These are phyloP conservation scores for Ceratoteleas bidentatus DNA, from an alignment of 1,140 invertebrate genomes.

Conservation along the genomic window DNA sequence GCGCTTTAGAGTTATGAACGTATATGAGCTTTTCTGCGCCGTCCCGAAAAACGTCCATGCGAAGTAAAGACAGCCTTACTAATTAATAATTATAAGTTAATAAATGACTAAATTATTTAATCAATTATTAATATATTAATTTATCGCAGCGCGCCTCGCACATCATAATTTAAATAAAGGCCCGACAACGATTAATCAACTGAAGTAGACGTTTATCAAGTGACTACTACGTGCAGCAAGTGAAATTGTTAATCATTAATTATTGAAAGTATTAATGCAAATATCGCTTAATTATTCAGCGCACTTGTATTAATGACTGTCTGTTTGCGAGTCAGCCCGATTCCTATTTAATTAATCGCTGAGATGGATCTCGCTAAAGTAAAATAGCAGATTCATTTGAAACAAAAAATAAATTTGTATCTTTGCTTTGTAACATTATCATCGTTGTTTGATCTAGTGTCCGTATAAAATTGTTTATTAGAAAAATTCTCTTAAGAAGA, in stretches of 20 bases:
- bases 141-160: slow-evolving; percentile 5
- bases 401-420: background rate
- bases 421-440: too few relatives aligned
- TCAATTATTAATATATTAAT: too few relatives aligned
- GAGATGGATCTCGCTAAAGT: background rate
- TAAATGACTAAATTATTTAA: too few relatives aligned
- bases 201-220: slow-evolving; percentile 14
- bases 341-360: background rate
- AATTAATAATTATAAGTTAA: too few relatives aligned
- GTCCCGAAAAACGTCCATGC: slow-evolving; percentile 13
- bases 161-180: slow-evolving; percentile 25
- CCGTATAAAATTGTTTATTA: too few relatives aligned
- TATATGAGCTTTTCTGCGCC: slow-evolving; percentile 8
- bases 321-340: background rate
- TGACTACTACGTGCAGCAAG: background rate
- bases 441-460: too few relatives aligned
- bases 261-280: slow-evolving; percentile 30
- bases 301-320: background rate
- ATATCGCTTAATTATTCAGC: slow-evolving; percentile 12
- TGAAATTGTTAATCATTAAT: slow-evolving; percentile 18
- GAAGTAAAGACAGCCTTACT: slow-evolving; percentile 31
- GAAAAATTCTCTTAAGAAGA: too few relatives aligned
- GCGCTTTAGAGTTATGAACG: slow-evolving; percentile 17
- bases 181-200: slow-evolving; percentile 10
- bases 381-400: background rate